phyloP scores from a whole-genome alignment of 2,797 vertebrate genomes.

The Carduelis carduelis region DNA sequence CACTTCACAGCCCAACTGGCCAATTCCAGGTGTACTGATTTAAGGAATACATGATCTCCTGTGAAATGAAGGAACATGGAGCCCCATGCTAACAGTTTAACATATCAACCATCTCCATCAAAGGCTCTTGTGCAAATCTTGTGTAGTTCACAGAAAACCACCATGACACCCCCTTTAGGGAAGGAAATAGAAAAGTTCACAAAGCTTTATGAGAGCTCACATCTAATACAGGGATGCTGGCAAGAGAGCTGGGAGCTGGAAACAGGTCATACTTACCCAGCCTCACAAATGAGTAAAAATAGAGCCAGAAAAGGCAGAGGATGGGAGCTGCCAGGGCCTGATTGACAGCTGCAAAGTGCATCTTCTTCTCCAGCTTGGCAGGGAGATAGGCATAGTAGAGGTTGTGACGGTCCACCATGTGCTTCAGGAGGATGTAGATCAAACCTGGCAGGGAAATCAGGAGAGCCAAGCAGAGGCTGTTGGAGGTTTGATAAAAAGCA shows the following conservation, averaged over 20 bases:
- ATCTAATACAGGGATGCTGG: not conserved
- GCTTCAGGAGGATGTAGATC: conserved; percentile 90
- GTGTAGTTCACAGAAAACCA: not conserved
- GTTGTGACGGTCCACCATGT: conserved; percentile 95
- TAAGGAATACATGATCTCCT: not conserved
- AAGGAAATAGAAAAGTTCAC: not conserved
- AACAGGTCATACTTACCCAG: conserved; percentile 76
- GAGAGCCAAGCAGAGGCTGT: not conserved
- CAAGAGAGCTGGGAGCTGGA: not conserved
- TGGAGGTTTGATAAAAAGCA: not conserved
- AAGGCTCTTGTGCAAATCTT: not conserved
- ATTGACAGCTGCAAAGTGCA: conserved; percentile 90
- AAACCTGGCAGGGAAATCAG: conserved; percentile 77
- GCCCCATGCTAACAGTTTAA: not conserved
- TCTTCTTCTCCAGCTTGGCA: conserved; percentile 84
- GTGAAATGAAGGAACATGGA: not conserved
- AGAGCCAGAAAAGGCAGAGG: conserved; percentile 95
- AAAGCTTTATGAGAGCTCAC: not conserved
- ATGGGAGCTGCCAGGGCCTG: conserved; percentile 93
- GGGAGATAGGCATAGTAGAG: conserved; percentile 92
- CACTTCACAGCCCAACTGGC: not conserved
- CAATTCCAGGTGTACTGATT: not conserved
- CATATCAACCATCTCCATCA: not conserved
- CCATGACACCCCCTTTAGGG: not conserved
- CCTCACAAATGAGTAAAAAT: conserved; percentile 90